A percentile compares a stretch with the other conserved stretches of the same genome.
phyloP scores from a whole-genome alignment of 2,797 vertebrate genomes.

The Etheostoma nigrum region DNA sequence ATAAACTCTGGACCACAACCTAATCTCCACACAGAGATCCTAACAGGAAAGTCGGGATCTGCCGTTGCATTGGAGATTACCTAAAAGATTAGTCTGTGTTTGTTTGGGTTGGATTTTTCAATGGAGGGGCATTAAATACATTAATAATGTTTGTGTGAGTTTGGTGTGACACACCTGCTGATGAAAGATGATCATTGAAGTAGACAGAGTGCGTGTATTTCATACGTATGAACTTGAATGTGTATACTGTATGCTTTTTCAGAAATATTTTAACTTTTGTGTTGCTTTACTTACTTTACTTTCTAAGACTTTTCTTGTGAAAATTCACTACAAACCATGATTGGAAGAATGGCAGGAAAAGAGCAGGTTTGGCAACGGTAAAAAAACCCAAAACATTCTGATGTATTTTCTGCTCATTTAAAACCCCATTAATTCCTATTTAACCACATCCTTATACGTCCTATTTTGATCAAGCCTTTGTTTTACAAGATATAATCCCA shows the following conservation, averaged over 20 bases:
- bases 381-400: constrained; percentile 1
- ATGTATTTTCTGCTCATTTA: constrained; percentile 43
- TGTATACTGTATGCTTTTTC: constrained; percentile 24
- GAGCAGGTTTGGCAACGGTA: neutral
- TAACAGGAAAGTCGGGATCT: constrained; percentile 51
- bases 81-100: constrained; percentile 62
- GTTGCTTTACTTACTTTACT: neutral
- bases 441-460: constrained; percentile 48
- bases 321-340: constrained; percentile 18
- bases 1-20: constrained; percentile 68
- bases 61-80: constrained; percentile 50
- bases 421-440: constrained; percentile 23
- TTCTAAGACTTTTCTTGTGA: neutral
- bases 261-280: constrained; percentile 3
- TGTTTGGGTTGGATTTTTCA: constrained; percentile 70
- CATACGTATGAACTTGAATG: neutral
- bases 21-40: constrained; percentile 45
- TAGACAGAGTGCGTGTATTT: neutral
- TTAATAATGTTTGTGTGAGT: constrained; percentile 53
- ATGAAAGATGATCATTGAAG: constrained; percentile 61
- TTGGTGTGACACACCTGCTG: constrained; percentile 64
- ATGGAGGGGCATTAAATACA: constrained; percentile 32
- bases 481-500: constrained; percentile 34
- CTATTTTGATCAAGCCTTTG: constrained; percentile 35
- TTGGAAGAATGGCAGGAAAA: constrained; percentile 22